Percentiles rank a stretch among this genome's conserved stretches.
These are phyloP conservation scores for Sebastes wilsoni DNA, from an alignment of 2,797 vertebrate species.

Conservation along the genomic window DNA sequence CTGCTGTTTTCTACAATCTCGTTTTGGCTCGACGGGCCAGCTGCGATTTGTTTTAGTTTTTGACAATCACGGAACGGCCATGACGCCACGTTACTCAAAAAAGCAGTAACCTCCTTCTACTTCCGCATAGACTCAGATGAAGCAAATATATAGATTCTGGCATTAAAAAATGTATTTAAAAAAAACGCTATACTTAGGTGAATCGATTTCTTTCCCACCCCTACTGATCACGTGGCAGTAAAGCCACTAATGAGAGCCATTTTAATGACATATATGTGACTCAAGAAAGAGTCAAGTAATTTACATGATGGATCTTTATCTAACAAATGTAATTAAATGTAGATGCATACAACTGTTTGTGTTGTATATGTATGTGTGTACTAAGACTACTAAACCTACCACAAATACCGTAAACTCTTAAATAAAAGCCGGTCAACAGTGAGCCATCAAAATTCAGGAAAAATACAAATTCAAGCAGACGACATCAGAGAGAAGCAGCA, in stretches of 20 bases:
- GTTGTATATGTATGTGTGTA: background rate
- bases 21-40: too few species aligned
- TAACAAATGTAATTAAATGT: background rate
- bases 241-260: background rate
- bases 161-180: too few species aligned
- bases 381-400: background rate
- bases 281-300: background rate
- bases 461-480: background rate
- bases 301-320: background rate
- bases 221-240: background rate
- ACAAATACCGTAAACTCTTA: background rate
- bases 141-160: too few species aligned
- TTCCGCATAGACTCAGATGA: too few species aligned
- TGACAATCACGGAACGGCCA: fast-evolving
- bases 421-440: background rate
- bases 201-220: too few species aligned
- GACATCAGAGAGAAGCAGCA: fast-evolving
- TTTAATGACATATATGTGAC: background rate
- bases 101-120: too few species aligned
- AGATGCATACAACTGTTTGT: background rate
- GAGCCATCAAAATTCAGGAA: background rate
- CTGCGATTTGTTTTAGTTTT: too few species aligned
- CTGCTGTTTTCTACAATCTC: fast-evolving
- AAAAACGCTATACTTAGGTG: too few species aligned
- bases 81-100: too few species aligned